A percentile compares a stretch with the other conserved stretches of the same genome.
Conservation (phyloP, 2,113 vertebrate genomes). For the Hippocampus barbouri region DNA sequence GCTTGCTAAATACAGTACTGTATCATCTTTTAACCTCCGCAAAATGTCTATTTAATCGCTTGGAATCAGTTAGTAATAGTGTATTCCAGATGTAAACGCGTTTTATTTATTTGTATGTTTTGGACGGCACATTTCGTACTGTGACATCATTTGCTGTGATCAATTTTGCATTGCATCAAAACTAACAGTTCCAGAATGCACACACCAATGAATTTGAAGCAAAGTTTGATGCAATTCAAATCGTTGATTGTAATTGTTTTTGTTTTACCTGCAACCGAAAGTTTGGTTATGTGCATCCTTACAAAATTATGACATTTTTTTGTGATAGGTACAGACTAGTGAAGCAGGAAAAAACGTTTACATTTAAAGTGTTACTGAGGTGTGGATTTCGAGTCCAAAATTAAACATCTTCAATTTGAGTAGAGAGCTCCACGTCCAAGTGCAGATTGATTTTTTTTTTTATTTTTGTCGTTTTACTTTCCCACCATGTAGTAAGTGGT, state of each 20-base stretch:
- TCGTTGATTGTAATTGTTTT: not conserved
- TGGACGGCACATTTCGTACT: slow-evolving; percentile 3
- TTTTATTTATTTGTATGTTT: not conserved
- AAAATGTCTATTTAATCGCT: not conserved
- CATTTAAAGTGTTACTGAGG: slow-evolving; percentile 1
- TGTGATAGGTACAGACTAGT: not conserved
- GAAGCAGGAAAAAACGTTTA: slow-evolving; percentile 8
- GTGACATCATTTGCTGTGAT: slow-evolving; percentile 3
- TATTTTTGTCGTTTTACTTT: slow-evolving; percentile 59
- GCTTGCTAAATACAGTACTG: not conserved
- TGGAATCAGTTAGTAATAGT: slow-evolving; percentile 2
- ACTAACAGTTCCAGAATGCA: slow-evolving; percentile 2
- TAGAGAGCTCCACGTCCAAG: slow-evolving; percentile 6
- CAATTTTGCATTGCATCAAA: slow-evolving; percentile 10
- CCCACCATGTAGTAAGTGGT: slow-evolving; percentile 91
- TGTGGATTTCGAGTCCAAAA: slow-evolving; percentile 9
- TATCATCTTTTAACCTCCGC: not conserved
- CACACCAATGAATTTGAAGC: slow-evolving; percentile 18
- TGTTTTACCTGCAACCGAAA: not conserved
- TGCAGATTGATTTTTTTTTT: slow-evolving; percentile 4
- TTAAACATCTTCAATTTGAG: slow-evolving; percentile 16
- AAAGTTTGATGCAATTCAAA: slow-evolving; percentile 10
- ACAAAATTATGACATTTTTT: not conserved
- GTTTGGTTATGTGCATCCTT: not conserved
- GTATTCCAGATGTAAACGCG: not conserved